Percentiles rank a stretch among this genome's conserved stretches.
These are phyloP conservation scores for Epinotia brunnichana DNA, from an alignment of 2,888 invertebrate genomes.

Conservation along the genomic window DNA sequence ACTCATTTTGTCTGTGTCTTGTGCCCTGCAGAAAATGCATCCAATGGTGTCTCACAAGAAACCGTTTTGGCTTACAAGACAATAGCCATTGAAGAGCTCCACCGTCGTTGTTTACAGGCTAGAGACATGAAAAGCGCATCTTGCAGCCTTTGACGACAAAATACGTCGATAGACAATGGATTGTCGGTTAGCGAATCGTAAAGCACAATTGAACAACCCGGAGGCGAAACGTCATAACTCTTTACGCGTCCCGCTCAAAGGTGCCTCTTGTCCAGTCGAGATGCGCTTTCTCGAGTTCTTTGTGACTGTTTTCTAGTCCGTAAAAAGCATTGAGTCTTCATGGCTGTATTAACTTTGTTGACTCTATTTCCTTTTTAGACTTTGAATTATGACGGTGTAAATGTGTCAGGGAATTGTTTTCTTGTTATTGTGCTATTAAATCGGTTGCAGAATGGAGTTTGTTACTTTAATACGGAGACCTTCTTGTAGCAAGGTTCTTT, in stretches of 20 bases:
- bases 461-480: not conserved
- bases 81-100: slow-evolving; percentile 15
- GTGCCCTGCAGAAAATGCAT: not conserved
- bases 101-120: slow-evolving; percentile 13
- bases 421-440: slow-evolving; percentile 18
- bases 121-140: slow-evolving; percentile 57
- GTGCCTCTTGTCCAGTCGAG: not conserved
- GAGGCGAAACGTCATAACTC: slow-evolving; percentile 11
- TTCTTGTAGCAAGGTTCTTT: not conserved
- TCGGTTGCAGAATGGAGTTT: not conserved
- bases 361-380: slow-evolving; percentile 36
- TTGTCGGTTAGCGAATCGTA: slow-evolving; percentile 75
- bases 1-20: not conserved
- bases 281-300: slow-evolving; percentile 54
- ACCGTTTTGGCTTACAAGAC: slow-evolving; percentile 11
- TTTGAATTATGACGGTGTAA: slow-evolving; percentile 12
- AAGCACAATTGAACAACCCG: slow-evolving; percentile 60
- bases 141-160: slow-evolving; percentile 77
- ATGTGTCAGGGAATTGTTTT: slow-evolving; percentile 7
- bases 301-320: slow-evolving; percentile 64
- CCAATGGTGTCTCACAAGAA: not conserved
- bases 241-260: not conserved
- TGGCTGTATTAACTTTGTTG: slow-evolving; percentile 54
- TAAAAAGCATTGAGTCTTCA: slow-evolving; percentile 64
- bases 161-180: slow-evolving; percentile 79